Conservation (phyloP, 2,797 vertebrate genomes). For the Epinephelus malabaricus region DNA sequence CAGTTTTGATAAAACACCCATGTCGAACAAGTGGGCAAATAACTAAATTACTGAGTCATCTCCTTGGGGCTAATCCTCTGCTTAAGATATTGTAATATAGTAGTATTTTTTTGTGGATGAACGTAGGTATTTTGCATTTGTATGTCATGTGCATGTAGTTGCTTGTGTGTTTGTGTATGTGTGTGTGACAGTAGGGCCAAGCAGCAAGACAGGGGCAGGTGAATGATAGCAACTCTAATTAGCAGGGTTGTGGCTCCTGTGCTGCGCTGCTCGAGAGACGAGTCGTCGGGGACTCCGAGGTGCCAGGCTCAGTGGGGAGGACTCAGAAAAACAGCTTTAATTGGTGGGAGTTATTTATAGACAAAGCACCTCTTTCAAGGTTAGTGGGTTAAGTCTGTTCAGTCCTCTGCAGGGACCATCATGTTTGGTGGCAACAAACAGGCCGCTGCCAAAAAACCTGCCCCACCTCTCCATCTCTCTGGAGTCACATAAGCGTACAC, state of each 20-base stretch:
- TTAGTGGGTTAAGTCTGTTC: constrained; percentile 84
- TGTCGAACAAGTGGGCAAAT: constrained; percentile 41
- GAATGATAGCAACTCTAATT: constrained; percentile 83
- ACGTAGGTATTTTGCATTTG: constrained; percentile 40
- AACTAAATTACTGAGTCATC: constrained; percentile 50
- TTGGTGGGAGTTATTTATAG: constrained; percentile 87
- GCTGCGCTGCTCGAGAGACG: constrained; percentile 71
- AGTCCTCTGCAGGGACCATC: constrained; percentile 73
- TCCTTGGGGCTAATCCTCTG: constrained; percentile 41
- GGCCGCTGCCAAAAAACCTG: constrained; percentile 62
- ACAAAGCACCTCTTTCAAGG: constrained; percentile 81
- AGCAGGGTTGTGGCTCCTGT: constrained; percentile 80
- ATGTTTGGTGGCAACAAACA: constrained; percentile 75
- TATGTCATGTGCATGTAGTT: constrained; percentile 9
- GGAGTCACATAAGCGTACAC: constrained; percentile 47
- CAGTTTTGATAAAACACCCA: constrained; percentile 52
- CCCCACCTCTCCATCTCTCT: constrained; percentile 43
- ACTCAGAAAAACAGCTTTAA: constrained; percentile 87
- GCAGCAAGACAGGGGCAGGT: constrained; percentile 75
- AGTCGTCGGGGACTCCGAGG: constrained; percentile 77
- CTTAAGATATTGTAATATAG: constrained; percentile 17
- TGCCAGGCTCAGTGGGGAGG: constrained; percentile 79
- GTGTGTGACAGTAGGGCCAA: constrained; percentile 53
- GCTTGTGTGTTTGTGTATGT: constrained; percentile 15
- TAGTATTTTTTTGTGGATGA: not conserved